phyloP scores from a whole-genome alignment of 2,113 vertebrate genomes.

The Oryctolagus cuniculus region mOryCun1.1 NC_091433.1:178085501-178086000 shows the following conservation, averaged over 20 bases:
- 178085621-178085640: too few species aligned
- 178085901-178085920: neutral
- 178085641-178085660: too few species aligned
- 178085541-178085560: too few species aligned
- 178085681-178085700: slow-evolving; percentile 47
- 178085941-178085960: neutral
- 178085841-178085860: slow-evolving; percentile 25
- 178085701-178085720: neutral
- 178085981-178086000: neutral
- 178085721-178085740: slow-evolving; percentile 36
- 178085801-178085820: neutral
- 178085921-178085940: neutral
- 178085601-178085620: too few species aligned
- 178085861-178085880: slow-evolving; percentile 46
- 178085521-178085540: too few species aligned
- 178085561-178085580: too few species aligned
- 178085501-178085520: too few species aligned
- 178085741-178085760: slow-evolving; percentile 57
- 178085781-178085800: neutral
- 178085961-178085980: neutral
- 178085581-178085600: too few species aligned
- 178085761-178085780: neutral
- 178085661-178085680: neutral
- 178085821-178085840: slow-evolving; percentile 11
- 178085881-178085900: neutral